Conservation (phyloP, 2,888 invertebrate species). For the Drosophila acutilabella region DNA sequence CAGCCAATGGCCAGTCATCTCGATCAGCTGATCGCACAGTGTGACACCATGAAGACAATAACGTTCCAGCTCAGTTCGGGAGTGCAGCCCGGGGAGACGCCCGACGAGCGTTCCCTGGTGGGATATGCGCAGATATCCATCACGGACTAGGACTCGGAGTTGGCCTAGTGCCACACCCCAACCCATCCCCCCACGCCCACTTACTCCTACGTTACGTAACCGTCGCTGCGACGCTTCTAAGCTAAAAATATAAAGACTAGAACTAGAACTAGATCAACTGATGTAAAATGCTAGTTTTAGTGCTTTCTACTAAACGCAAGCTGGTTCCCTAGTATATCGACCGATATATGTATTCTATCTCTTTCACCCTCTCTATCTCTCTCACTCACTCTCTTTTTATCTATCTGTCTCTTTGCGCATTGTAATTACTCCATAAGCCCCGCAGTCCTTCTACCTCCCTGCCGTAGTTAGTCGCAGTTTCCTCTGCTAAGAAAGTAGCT, state of each 20-base stretch:
- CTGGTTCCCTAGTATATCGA: background rate
- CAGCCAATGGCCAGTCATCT: conserved; percentile 96
- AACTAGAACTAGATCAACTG: conserved; percentile 35
- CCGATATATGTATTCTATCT: conserved; percentile 1
- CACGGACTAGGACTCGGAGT: conserved; percentile 88
- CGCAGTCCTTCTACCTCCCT: conserved; percentile 29
- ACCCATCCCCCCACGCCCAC: conserved; percentile 7
- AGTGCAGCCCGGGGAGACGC: conserved; percentile 90
- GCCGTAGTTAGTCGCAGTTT: conserved; percentile 45
- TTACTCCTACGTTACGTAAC: conserved; percentile 25
- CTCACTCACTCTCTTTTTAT: background rate
- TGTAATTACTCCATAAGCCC: conserved; percentile 69
- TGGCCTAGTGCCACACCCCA: conserved; percentile 45
- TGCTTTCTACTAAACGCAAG: conserved; percentile 41
- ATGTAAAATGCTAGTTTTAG: conserved; percentile 71
- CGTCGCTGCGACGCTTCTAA: conserved; percentile 33
- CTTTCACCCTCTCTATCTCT: background rate
- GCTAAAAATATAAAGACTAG: conserved; percentile 52
- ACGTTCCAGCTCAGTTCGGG: conserved; percentile 95
- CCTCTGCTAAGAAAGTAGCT: conserved; percentile 49
- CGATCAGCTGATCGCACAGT: conserved; percentile 93
- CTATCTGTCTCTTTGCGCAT: conserved; percentile 53
- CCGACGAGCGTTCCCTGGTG: conserved; percentile 97
- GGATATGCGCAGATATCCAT: conserved; percentile 99
- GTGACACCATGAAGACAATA: conserved; percentile 89